Evolutionary conservation across 2,888 invertebrate genomes (phyloP).

Genomic region (Exephanes ischioxanthus): DNA sequence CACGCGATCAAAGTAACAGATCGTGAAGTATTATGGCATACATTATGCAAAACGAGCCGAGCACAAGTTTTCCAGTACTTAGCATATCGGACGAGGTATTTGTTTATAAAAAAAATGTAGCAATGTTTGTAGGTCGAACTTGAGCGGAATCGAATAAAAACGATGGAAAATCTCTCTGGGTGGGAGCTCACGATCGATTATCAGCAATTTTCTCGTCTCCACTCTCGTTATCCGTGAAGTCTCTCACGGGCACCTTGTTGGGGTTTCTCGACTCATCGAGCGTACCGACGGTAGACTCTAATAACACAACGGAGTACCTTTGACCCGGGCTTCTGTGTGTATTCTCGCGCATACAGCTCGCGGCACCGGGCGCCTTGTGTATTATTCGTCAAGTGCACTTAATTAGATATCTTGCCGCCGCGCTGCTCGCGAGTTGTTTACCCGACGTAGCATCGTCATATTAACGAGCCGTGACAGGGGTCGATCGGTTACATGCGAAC

Average conservation of each 20-base stretch:
- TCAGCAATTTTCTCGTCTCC: constrained; percentile 1
- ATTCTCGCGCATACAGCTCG: constrained; percentile 19
- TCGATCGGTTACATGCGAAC: constrained; percentile 34
- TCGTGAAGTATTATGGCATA: constrained; percentile 20
- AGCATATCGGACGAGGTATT: background rate
- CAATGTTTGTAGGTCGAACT: background rate
- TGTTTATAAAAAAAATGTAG: too few species aligned
- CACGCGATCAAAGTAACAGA: constrained; percentile 24
- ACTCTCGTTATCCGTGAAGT: background rate
- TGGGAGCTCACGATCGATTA: background rate
- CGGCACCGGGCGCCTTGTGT: constrained; percentile 27
- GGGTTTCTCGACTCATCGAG: background rate
- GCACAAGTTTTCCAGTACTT: background rate
- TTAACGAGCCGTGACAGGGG: constrained; percentile 18
- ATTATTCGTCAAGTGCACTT: constrained; percentile 33
- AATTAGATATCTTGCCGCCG: constrained; percentile 40
- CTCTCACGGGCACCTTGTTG: background rate
- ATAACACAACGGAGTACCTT: constrained; percentile 35
- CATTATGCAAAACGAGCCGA: constrained; percentile 21
- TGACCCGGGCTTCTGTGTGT: constrained; percentile 17
- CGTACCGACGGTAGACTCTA: constrained; percentile 10
- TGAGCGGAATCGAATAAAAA: background rate
- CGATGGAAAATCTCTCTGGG: background rate
- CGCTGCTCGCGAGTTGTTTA: constrained; percentile 42
- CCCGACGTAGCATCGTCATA: constrained; percentile 9